A percentile compares a stretch with the other conserved stretches of the same genome.
These are phyloP conservation scores for Tinea pellionella DNA, from an alignment of 2,888 invertebrate genomes.

Conservation along the genomic window DNA sequence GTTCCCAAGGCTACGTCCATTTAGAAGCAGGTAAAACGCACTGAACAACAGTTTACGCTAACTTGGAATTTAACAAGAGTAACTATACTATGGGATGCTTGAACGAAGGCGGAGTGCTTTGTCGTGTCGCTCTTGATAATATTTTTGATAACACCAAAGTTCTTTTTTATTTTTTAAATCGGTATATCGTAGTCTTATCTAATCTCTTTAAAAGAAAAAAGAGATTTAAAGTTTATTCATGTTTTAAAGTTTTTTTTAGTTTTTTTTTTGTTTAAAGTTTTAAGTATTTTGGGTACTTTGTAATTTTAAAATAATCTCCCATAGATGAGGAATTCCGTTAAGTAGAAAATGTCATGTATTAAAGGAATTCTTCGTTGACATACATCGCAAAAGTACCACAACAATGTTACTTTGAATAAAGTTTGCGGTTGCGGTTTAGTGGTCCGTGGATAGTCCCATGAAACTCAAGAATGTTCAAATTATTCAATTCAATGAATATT, in stretches of 20 bases:
- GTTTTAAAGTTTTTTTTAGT: too few relatives aligned
- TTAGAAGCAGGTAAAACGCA: background rate
- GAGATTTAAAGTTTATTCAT: too few relatives aligned
- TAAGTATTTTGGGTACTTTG: too few relatives aligned
- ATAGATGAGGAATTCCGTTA: background rate
- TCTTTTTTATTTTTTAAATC: too few relatives aligned
- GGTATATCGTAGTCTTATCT: too few relatives aligned
- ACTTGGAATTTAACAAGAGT: constrained; percentile 3
- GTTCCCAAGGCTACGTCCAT: constrained; percentile 1
- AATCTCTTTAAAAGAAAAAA: too few relatives aligned
- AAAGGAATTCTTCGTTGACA: background rate
- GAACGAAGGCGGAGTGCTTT: constrained; percentile 1
- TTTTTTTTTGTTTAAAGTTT: too few relatives aligned
- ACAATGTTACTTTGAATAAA: constrained; percentile 10
- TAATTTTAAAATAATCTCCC: background rate
- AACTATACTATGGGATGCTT: background rate
- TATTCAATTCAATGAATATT: constrained; percentile 9
- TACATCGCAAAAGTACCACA: constrained; percentile 4
- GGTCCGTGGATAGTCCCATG: background rate
- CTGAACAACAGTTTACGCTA: background rate
- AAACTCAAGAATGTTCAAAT: background rate
- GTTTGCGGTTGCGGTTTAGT: constrained; percentile 4
- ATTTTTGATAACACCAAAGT: background rate
- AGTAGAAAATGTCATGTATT: background rate
- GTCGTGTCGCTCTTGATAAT: background rate